Base-by-base conservation (phyloP, 2,797 vertebrate genomes). In the Premnoplex brunnescens region DNA sequence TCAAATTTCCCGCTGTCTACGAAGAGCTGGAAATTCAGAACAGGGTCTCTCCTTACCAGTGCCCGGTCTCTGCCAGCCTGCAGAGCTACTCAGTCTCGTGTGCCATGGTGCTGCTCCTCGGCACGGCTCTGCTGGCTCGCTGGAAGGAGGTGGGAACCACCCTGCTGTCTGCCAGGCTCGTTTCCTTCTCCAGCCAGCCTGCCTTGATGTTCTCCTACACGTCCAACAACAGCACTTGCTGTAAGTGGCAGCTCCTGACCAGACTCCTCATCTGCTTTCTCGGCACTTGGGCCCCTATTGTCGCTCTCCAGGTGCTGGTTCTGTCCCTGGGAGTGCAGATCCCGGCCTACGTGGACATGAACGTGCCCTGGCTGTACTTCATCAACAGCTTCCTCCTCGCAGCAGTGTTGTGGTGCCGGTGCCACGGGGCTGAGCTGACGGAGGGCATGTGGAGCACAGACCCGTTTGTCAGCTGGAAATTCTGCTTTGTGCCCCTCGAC, bases 391-490 rank as follows among this genome's bases (percentile, higher is more conserved):
- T 99, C 60, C 97, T 98, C 51, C 96, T 98, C 23, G 97, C 98
- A 12, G 59, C 96, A 6, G 64, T 95, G 48, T 98, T 98, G 37
- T 98, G 98, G 98, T 94, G 97, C 69, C 97, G 96, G n/a, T 94
- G 97, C 91, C 97, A 95, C 2, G 59, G 94, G 4, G 91, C 96
- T 36, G 69, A 95, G 63, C 17, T 97, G 88, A 93, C 93, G 75
- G 96, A 96, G 41, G 85, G 83, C 13, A 46, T 7, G 8, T 96
- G 97, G 95, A 81, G 95, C 39, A 93, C 95, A 7, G 98, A 99
- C 96, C 98, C 98, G 15, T 99, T 99, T 91, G 98, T 99, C 93
- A 96, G 97, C 88, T 99, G 98, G 99, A 98, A 98, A 97, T 98
- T 98, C 95, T 98, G 98, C 93, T 97, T 98, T 80, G 68, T 97